Percentiles rank a stretch among this genome's conserved stretches.
Evolutionary conservation across 1,140 invertebrate species (phyloP).

Genomic region (Drosophila asahinai): DNA sequence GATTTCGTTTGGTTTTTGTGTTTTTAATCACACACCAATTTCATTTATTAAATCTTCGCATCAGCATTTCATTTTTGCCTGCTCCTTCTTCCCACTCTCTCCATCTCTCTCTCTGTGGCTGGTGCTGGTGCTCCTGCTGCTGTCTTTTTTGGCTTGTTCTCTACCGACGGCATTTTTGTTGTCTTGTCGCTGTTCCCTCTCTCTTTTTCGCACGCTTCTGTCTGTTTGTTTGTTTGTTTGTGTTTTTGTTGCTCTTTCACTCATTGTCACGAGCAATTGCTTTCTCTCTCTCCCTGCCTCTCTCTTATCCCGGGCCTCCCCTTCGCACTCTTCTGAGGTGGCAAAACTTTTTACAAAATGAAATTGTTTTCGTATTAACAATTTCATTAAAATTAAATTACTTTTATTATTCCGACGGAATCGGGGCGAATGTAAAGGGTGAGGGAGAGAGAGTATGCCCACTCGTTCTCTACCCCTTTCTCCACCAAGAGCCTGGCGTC

Average conservation of each 20-base stretch:
- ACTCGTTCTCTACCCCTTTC: not conserved
- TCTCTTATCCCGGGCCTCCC: not conserved
- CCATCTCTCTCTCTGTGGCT: conserved; percentile 3
- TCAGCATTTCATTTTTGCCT: conserved; percentile 84
- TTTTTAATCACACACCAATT: conserved; percentile 85
- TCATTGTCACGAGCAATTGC: conserved; percentile 82
- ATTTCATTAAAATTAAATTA: conserved; percentile 84
- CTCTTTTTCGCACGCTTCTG: conserved; percentile 55
- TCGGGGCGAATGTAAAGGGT: conserved; percentile 11
- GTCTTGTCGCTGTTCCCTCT: conserved; percentile 33
- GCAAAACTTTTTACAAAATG: conserved; percentile 82
- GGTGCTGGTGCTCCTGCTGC: conserved; percentile 26
- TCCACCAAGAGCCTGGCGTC: conserved; percentile 57
- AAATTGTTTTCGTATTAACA: conserved; percentile 84
- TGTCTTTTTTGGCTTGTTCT: conserved; percentile 40
- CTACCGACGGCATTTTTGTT: conserved; percentile 59
- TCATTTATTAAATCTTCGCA: conserved; percentile 85
- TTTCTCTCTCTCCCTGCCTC: conserved; percentile 2
- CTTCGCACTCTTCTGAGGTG: conserved; percentile 3
- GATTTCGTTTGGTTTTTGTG: conserved; percentile 85
- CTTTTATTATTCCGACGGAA: conserved; percentile 73
- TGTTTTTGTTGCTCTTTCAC: conserved; percentile 48
- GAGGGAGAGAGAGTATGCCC: conserved; percentile 1
- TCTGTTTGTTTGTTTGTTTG: conserved; percentile 30
- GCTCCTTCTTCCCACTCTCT: conserved; percentile 6